Percentiles rank a stretch among this genome's conserved stretches.
Evolutionary conservation across 2,888 invertebrate genomes (phyloP).

Genomic region (Schizaphis graminum): DNA sequence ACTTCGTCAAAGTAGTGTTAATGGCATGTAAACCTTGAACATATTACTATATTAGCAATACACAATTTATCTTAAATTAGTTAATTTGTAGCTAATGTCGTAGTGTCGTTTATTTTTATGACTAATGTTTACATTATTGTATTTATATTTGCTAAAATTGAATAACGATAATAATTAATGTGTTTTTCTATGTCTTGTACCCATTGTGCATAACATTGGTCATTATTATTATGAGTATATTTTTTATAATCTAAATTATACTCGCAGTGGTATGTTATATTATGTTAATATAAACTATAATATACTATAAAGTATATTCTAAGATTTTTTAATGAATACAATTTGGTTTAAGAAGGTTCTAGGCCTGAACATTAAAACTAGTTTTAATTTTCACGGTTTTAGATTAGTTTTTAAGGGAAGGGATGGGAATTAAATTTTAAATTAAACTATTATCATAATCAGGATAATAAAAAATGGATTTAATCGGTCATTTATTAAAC

Average conservation of each 20-base stretch:
- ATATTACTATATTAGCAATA: constrained; percentile 55
- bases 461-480: not conserved
- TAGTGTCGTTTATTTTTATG: not conserved
- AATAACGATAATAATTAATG: not conserved
- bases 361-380: not conserved
- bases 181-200: not conserved
- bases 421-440: not conserved
- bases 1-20: constrained; percentile 28
- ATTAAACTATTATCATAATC: not conserved
- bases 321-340: not conserved
- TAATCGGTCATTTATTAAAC: not conserved
- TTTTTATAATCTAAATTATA: not conserved
- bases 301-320: not conserved
- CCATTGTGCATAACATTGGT: not conserved
- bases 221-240: not conserved
- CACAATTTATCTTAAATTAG: constrained; percentile 31
- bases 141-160: constrained; percentile 19
- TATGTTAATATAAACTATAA: not conserved
- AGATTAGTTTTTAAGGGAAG: not conserved
- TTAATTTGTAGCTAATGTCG: not conserved
- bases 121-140: not conserved
- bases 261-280: not conserved
- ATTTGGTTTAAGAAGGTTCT: not conserved
- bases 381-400: not conserved
- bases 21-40: constrained; percentile 47